Evolutionary conservation across 2,113 vertebrate species (phyloP), one percentile per base, ranked within the genome.

Genomic region (Carollia perspicillata): DNA sequence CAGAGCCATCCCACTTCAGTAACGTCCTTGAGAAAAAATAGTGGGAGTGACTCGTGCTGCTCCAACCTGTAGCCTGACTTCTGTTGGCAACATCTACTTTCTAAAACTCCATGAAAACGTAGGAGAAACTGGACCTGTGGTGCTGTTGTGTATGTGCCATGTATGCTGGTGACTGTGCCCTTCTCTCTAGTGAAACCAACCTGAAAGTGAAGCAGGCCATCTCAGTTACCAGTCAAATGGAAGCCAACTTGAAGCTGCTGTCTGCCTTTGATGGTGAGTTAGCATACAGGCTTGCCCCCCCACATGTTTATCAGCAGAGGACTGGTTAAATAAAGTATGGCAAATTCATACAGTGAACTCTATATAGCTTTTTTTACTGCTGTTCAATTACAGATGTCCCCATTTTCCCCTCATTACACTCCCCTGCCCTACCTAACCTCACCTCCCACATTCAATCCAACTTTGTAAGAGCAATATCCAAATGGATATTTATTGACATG

Each of bases 171-270:
- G 23, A 90, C 51, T 92, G 2, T 81, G 0, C 75, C 47, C 20
- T 97, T 93, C 96, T 2, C 97, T 95, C 16, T 94, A 99, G 99
- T 78, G 99, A 99, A 98, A 99, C 99, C 68, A 99, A 99, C 94
- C 98, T 99, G 97, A 99, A 99, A 97, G 99, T 99, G 97, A 99
- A 99, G 89, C 99, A 99, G 98, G 98, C 99, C 20, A 90, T 99
- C 97, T 99, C 99, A 1, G 92, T 99, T 42, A 99, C 99, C 13
- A 98, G 99, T 51, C 98, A 99, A 3, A 78, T 99, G 97, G 99
- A 99, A 81, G 98, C 99, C 94, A 93, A 98, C 92, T 98, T 99
- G 37, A 97, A 98, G 8, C 97, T 92, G 10, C 98, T 99, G 77
- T 98, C 98, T 23, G 78, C 93, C 22, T 99, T 99, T 96, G 98